A percentile compares a stretch with the other conserved stretches of the same genome.
phyloP scores from a whole-genome alignment of 2,113 vertebrate genomes.

The Muntiacus muntjak region DNA sequence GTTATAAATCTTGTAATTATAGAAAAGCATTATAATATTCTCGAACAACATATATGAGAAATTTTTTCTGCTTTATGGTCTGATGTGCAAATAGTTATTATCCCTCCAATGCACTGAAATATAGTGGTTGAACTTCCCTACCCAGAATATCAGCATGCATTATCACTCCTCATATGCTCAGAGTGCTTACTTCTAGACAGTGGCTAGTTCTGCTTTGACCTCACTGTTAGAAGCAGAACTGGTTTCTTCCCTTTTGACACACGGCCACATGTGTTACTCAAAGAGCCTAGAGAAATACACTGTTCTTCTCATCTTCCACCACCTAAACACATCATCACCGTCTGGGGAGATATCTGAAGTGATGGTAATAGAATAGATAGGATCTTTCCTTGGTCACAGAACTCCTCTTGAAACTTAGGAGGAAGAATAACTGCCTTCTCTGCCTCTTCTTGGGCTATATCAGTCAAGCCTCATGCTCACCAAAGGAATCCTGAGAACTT shows the following conservation, averaged over 20 bases:
- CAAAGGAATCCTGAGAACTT: neutral
- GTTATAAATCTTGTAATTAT: neutral
- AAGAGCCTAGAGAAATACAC: neutral
- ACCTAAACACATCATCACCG: neutral
- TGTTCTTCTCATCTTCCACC: neutral
- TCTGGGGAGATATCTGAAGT: neutral
- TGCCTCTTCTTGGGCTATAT: neutral
- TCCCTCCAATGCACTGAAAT: neutral
- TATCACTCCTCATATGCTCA: neutral
- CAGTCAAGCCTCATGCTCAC: neutral
- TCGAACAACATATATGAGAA: neutral
- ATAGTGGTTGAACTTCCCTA: neutral
- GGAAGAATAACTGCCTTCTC: neutral
- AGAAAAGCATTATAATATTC: neutral
- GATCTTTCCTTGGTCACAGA: neutral
- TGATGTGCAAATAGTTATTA: neutral
- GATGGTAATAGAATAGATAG: neutral
- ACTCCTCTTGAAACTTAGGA: neutral
- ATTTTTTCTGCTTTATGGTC: neutral
- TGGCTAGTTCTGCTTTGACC: neutral
- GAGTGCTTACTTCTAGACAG: neutral
- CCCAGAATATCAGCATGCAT: neutral
- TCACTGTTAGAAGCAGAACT: neutral
- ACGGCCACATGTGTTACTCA: neutral
- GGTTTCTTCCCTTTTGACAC: neutral